Base-by-base conservation (phyloP, 1,140 invertebrate genomes). In the Drosophila pectinifera region DNA sequence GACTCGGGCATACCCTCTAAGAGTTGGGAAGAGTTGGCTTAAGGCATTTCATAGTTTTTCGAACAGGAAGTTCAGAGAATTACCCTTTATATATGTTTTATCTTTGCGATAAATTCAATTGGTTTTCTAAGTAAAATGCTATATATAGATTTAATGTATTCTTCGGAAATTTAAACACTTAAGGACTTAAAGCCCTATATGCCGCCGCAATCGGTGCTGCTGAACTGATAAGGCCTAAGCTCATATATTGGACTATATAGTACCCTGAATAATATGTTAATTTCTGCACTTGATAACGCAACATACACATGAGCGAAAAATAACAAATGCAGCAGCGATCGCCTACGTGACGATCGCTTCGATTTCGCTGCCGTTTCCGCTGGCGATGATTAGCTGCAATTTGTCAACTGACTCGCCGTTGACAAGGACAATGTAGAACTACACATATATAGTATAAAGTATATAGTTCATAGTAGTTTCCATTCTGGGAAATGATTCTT, bases 201-300 rank as follows among this genome's bases (percentile, higher is more conserved):
- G 41, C 46, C 34, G 16, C 24, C n/a, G 4, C n/a, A 18, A 26
- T 67, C n/a, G 43, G 36, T 36, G 14, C n/a, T 18, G 62, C n/a
- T 26, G 34, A 45, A 16, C 49, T 57, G 67, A 70, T 70, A 70
- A 73, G 54, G 18, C 43, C 61, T 51, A 51, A 73, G 70, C 56
- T 38, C 36, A 31, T 20, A 58, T 61, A 62, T 39, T 48, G 38
- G 62, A 43, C 39, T 55, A 43, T 53, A 46, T 55, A 75, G 39
- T 20, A 43, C 31, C 31, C 55, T 70, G 67, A 73, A 73, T 73
- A 73, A 73, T 73, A 83, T 81, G 81, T 64, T 61, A 80, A 84
- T 73, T 88, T 88, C 83, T 86, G 84, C 83, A 88, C 36, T 89
- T 88, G 84, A 89, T 89, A 89, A 86, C 70, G 57, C 42, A 46